A percentile compares a stretch with the other conserved stretches of the same genome.
These are phyloP conservation scores for Cylindroiulus punctatus DNA, from an alignment of 2,888 invertebrate genomes.

Conservation along the genomic window DNA sequence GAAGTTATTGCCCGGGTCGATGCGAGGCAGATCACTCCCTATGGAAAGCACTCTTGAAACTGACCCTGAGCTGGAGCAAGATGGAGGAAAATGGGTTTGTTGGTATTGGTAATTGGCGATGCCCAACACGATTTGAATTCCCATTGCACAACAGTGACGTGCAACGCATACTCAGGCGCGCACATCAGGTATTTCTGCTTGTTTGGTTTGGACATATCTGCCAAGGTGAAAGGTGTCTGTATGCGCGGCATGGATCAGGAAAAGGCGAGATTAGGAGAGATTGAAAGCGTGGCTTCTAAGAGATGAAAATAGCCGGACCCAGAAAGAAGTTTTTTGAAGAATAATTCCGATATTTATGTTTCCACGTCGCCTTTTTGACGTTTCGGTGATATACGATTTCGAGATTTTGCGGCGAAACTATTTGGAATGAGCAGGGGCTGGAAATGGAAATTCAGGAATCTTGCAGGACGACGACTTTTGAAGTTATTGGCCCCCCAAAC, in stretches of 20 bases:
- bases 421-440: not conserved
- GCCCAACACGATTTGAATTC: conserved; percentile 42
- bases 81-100: conserved; percentile 12
- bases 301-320: not conserved
- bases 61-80: not conserved
- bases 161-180: not conserved
- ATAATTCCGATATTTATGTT: not conserved
- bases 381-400: conserved; percentile 32
- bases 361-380: conserved; percentile 12
- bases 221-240: conserved; percentile 35
- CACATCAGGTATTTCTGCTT: conserved; percentile 22
- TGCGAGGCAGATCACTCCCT: conserved; percentile 13
- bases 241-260: not conserved
- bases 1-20: conserved; percentile 6
- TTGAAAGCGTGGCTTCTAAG: not conserved
- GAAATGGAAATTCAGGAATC: conserved; percentile 32
- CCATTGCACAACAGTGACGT: not conserved
- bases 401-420: conserved; percentile 12
- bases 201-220: conserved; percentile 38
- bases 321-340: not conserved
- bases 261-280: not conserved
- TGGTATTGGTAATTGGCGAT: conserved; percentile 35
- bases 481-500: not conserved
- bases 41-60: conserved; percentile 10
- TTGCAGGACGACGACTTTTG: not conserved